A percentile compares a stretch with the other conserved stretches of the same genome.
Conservation (phyloP, 2,888 invertebrate species). For the Acanthosepion lycidas region DNA sequence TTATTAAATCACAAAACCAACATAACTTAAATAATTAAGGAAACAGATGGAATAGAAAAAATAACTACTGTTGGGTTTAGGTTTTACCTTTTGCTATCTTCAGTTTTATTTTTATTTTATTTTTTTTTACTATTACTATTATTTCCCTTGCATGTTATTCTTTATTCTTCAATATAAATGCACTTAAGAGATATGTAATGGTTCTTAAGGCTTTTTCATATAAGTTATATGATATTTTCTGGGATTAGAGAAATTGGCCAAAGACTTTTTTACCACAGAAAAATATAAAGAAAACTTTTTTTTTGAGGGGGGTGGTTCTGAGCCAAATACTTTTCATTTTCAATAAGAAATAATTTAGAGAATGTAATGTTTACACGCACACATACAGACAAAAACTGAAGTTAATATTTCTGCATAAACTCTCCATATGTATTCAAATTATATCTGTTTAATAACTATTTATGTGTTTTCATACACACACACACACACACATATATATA, state of each 20-base stretch:
- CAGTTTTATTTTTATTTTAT: neutral
- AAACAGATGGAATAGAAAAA: neutral
- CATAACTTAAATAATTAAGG: neutral
- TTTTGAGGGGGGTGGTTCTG: neutral
- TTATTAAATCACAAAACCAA: neutral
- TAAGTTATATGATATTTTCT: neutral
- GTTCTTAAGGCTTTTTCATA: neutral
- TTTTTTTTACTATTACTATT: neutral
- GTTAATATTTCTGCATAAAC: conserved; percentile 14
- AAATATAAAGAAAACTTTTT: neutral
- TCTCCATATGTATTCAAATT: neutral
- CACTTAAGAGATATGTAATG: neutral
- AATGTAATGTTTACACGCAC: neutral
- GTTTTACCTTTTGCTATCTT: neutral
- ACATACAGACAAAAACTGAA: conserved; percentile 8
- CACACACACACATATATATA: too few relatives aligned
- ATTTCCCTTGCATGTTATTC: neutral
- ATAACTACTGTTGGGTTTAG: neutral
- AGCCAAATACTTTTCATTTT: neutral
- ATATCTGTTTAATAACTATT: conserved; percentile 18
- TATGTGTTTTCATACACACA: neutral
- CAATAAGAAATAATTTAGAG: neutral
- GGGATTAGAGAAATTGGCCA: neutral
- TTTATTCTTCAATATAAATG: neutral
- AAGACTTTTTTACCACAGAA: neutral